Conservation (phyloP, 23 tunicate species). For the Halocynthia roretzi region DNA sequence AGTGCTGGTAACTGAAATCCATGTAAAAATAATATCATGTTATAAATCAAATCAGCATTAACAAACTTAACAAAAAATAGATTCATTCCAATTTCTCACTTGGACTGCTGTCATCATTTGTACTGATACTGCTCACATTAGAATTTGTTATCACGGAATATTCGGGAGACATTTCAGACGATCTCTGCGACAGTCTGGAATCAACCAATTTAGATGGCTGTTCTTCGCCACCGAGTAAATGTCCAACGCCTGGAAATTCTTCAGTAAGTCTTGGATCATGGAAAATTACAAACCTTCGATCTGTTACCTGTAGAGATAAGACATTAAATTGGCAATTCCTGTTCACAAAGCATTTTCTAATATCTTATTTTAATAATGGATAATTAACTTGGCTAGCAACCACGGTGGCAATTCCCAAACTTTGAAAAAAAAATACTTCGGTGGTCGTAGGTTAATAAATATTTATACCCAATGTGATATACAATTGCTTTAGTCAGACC, state of each 20-base stretch:
- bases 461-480: no score
- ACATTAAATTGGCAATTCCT: no score
- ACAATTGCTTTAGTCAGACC: no score
- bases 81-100: no score
- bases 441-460: no score
- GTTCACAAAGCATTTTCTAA: no score
- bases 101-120: no score
- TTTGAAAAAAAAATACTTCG: no score
- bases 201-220: conserved; percentile 25
- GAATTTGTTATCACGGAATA: neutral
- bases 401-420: no score
- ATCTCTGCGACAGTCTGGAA: neutral
- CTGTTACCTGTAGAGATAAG: conserved; percentile 42
- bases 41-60: neutral
- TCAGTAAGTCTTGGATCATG: conserved; percentile 41
- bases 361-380: no score
- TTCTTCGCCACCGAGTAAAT: conserved; percentile 17
- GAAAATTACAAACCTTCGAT: conserved; percentile 34
- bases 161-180: neutral
- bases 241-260: conserved; percentile 75
- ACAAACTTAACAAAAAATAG: neutral
- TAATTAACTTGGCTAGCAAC: no score
- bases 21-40: neutral
- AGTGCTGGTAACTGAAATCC: conserved; percentile 25
- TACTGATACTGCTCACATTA: no score